Conservation (phyloP, 2,113 vertebrate genomes). For the Tricholaema leucomelas region DNA sequence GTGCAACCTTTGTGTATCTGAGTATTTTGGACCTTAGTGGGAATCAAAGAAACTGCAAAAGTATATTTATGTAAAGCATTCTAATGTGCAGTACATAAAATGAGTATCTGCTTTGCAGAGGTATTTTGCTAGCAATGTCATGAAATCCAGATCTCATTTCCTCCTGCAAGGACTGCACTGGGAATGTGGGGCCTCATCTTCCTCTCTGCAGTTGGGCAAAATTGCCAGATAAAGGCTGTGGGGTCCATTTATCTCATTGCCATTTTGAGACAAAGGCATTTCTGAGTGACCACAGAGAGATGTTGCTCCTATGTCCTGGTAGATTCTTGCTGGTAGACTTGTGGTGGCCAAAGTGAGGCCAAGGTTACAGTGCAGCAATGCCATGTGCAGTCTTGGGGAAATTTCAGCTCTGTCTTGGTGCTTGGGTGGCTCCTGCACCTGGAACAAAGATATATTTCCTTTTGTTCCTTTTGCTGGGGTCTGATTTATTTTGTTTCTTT, state of each 20-base stretch:
- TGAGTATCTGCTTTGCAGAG: neutral
- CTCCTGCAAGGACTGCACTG: neutral
- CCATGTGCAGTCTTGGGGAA: neutral
- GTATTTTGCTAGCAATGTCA: neutral
- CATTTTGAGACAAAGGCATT: neutral
- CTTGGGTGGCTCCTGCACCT: neutral
- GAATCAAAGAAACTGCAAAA: neutral
- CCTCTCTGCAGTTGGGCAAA: neutral
- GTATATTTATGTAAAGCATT: neutral
- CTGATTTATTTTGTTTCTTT: neutral
- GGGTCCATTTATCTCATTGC: neutral
- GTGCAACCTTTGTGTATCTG: neutral
- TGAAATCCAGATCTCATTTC: neutral
- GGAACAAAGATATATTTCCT: neutral
- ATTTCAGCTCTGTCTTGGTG: neutral
- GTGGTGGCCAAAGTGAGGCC: neutral
- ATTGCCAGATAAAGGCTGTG: neutral
- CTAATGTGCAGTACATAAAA: neutral
- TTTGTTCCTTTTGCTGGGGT: neutral
- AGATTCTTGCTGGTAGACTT: neutral
- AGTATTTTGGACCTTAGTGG: neutral
- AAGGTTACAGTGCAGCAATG: fast-evolving
- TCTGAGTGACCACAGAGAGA: neutral
- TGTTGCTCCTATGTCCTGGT: neutral
- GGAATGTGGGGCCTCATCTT: neutral